A percentile compares a stretch with the other conserved stretches of the same genome.
Conservation (phyloP, 2,797 vertebrate species). For the Gymnocypris eckloni region DNA sequence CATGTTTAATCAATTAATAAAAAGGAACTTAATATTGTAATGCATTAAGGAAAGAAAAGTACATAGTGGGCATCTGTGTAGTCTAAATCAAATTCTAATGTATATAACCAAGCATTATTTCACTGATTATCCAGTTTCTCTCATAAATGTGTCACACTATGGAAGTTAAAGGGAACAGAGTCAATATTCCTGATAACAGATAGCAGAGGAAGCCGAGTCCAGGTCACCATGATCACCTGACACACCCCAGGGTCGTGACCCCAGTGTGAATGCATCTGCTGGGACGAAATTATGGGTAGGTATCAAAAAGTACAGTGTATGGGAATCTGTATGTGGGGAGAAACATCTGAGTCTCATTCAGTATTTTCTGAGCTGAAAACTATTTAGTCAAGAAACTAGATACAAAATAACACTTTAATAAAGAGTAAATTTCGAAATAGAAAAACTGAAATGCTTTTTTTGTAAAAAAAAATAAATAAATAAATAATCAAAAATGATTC, state of each 20-base stretch:
- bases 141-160: not conserved
- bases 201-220: not conserved
- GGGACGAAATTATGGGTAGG: not conserved
- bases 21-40: not conserved
- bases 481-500: not conserved
- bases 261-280: not conserved
- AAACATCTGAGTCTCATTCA: not conserved
- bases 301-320: not conserved
- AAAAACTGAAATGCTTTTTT: not conserved
- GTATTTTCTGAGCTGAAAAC: not conserved
- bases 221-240: not conserved
- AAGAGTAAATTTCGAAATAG: not conserved
- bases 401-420: not conserved
- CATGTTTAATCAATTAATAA: not conserved
- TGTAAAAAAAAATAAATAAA: not conserved
- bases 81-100: not conserved
- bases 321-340: not conserved
- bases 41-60: not conserved
- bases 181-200: slow-evolving; percentile 5
- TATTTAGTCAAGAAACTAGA: not conserved
- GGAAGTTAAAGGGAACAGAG: not conserved
- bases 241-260: not conserved
- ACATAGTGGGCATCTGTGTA: not conserved
- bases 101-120: not conserved
- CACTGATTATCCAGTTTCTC: not conserved